Conservation (phyloP, 2,113 vertebrate species). For the Scopus umbretta region DNA sequence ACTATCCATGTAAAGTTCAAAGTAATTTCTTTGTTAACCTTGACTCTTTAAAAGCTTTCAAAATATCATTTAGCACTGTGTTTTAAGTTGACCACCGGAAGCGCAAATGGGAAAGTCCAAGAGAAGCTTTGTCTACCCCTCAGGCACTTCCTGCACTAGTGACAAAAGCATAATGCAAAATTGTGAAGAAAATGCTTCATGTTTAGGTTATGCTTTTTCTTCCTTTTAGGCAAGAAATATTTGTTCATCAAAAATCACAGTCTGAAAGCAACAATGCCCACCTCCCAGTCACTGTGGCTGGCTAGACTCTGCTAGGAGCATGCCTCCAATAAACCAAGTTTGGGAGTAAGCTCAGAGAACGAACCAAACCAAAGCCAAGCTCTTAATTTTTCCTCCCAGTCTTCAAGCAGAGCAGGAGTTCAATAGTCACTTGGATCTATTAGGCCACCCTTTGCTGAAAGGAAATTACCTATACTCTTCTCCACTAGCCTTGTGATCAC, state of each 20-base stretch:
- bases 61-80: neutral
- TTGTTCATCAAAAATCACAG: neutral
- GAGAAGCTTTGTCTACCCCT: neutral
- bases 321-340: neutral
- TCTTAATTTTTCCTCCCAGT: neutral
- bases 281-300: neutral
- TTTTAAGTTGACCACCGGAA: constrained; percentile 19
- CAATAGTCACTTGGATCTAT: neutral
- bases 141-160: neutral
- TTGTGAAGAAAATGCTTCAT: neutral
- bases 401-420: neutral
- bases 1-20: neutral
- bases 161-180: constrained; percentile 4
- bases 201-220: neutral
- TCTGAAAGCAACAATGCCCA: neutral
- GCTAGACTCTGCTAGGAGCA: neutral
- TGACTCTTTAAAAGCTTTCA: neutral
- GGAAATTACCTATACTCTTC: neutral
- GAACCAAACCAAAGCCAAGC: neutral
- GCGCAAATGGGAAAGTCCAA: neutral
- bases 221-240: neutral
- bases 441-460: neutral
- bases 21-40: neutral
- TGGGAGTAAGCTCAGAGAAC: neutral
- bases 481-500: neutral